These are phyloP conservation scores for Cerceris rybyensis DNA, from an alignment of 2,888 invertebrate species.

Conservation along the genomic window DNA sequence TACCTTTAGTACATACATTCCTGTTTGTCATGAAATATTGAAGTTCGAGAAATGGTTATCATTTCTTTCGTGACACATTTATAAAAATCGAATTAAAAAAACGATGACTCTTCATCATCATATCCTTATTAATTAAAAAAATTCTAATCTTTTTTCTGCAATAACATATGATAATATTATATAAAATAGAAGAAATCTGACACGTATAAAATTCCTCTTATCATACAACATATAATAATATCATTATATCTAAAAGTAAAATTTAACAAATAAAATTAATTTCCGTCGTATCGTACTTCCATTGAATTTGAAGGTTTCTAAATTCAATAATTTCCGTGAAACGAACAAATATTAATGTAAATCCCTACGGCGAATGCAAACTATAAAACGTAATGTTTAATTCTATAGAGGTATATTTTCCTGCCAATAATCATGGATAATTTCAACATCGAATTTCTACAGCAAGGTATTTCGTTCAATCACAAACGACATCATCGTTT, in stretches of 20 bases:
- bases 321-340: not conserved
- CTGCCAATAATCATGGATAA: slow-evolving; percentile 35
- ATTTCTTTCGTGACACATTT: not conserved
- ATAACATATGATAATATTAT: too few species aligned
- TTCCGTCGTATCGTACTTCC: too few species aligned
- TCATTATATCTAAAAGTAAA: too few species aligned
- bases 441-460: slow-evolving; percentile 40
- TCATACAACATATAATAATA: too few species aligned
- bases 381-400: slow-evolving; percentile 21
- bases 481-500: slow-evolving; percentile 12
- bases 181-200: too few species aligned
- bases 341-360: not conserved
- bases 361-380: not conserved
- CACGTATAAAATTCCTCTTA: too few species aligned
- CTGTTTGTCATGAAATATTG: not conserved
- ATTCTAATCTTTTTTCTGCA: too few species aligned
- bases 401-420: slow-evolving; percentile 38
- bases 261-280: too few species aligned
- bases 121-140: too few species aligned
- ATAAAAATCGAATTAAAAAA: not conserved
- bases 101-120: too few species aligned
- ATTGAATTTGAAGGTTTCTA: too few species aligned
- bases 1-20: not conserved
- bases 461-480: slow-evolving; percentile 35
- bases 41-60: not conserved